These are phyloP conservation scores for Rhinella marina DNA, from an alignment of 2,797 vertebrate genomes.

Conservation along the genomic window DNA sequence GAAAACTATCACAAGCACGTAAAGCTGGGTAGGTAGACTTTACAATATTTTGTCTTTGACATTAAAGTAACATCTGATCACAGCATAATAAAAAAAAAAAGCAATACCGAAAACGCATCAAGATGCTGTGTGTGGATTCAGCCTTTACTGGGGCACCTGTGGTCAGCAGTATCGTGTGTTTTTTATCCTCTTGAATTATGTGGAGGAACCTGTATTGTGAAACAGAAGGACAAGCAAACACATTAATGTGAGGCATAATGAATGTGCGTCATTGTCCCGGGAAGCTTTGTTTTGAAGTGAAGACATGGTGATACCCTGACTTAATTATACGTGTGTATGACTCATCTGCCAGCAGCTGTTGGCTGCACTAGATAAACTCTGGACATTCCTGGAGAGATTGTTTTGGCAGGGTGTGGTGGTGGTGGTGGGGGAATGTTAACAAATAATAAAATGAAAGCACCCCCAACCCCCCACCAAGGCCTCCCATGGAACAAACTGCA, in stretches of 20 bases:
- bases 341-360: slow-evolving; percentile 69
- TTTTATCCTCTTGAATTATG: slow-evolving; percentile 17
- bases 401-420: slow-evolving; percentile 70
- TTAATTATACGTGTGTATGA: slow-evolving; percentile 69
- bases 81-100: too few relatives aligned
- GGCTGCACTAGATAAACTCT: slow-evolving; percentile 70
- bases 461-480: slow-evolving; percentile 27
- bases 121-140: neutral
- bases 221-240: slow-evolving; percentile 49
- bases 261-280: slow-evolving; percentile 41
- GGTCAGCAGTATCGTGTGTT: slow-evolving; percentile 12
- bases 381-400: slow-evolving; percentile 70
- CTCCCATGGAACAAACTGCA: neutral
- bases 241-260: slow-evolving; percentile 41
- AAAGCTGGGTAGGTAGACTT: too few relatives aligned
- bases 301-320: slow-evolving; percentile 50
- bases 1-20: too few relatives aligned
- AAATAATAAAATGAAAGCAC: slow-evolving; percentile 68
- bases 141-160: neutral
- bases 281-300: slow-evolving; percentile 44
- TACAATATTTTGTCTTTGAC: too few relatives aligned
- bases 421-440: slow-evolving; percentile 65
- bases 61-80: too few relatives aligned
- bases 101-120: neutral
- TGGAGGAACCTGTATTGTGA: slow-evolving; percentile 43